phyloP scores from a whole-genome alignment of 2,888 invertebrate species.

The Temnothorax ravouxi region DNA sequence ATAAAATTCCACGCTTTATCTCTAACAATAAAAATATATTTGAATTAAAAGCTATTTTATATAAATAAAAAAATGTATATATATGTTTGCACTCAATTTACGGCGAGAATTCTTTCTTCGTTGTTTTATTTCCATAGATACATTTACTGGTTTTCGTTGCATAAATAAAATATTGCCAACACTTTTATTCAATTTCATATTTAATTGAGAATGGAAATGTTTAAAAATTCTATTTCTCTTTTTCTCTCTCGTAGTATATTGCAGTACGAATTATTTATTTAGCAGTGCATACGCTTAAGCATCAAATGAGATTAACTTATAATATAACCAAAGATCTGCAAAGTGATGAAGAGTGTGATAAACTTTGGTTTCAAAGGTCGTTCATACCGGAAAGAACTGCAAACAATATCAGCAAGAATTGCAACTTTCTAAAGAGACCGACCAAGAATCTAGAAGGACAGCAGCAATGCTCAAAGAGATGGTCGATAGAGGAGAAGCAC shows the following conservation, averaged over 20 bases:
- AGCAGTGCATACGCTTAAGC: not conserved
- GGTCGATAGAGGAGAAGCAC: constrained; percentile 94
- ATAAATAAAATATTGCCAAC: not conserved
- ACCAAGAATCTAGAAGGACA: constrained; percentile 91
- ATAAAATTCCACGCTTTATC: not conserved
- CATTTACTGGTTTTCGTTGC: not conserved
- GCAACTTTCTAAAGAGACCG: constrained; percentile 89
- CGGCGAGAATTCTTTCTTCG: not conserved
- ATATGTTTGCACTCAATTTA: not conserved
- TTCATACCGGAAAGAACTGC: constrained; percentile 93
- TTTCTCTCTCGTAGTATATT: not conserved
- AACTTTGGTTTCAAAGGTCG: constrained; percentile 87
- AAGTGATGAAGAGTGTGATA: not conserved
- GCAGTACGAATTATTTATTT: not conserved
- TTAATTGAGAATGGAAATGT: not conserved
- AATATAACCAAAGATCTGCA: not conserved
- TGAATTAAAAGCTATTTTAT: not conserved
- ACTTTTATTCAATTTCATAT: constrained; percentile 8
- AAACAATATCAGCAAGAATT: constrained; percentile 92
- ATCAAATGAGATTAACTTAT: not conserved
- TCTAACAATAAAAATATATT: not conserved
- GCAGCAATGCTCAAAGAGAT: constrained; percentile 93
- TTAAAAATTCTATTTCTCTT: not conserved
- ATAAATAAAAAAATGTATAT: not conserved
- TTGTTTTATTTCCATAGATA: not conserved